Evolutionary conservation across 2,888 invertebrate genomes (phyloP).

Genomic region (Anaspis maculata): DNA sequence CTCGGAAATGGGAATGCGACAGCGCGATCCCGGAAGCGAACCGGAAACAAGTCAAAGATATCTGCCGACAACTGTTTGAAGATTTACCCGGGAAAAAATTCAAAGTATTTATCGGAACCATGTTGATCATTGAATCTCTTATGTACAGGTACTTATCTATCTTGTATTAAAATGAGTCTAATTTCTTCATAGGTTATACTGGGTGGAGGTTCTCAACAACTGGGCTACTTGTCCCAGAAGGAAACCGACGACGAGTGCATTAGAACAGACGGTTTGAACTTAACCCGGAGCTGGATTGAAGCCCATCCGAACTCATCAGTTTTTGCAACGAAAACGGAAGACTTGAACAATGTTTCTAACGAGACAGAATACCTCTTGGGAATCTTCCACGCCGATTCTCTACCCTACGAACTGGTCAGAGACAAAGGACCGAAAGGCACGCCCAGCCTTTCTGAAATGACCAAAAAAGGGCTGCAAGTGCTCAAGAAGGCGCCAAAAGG

Average conservation of each 20-base stretch:
- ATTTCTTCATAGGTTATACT: constrained; percentile 63
- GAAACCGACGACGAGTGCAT: constrained; percentile 45
- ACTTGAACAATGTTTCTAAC: constrained; percentile 51
- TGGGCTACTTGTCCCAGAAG: constrained; percentile 49
- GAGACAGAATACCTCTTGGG: constrained; percentile 66
- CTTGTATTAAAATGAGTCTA: too few species aligned
- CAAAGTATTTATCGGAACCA: too few species aligned
- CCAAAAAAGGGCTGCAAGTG: constrained; percentile 59
- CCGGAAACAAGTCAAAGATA: constrained; percentile 63
- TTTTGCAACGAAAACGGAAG: constrained; percentile 56
- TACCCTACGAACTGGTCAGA: constrained; percentile 62
- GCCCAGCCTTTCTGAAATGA: constrained; percentile 71
- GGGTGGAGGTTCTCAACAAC: constrained; percentile 69
- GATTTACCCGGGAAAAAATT: constrained; percentile 64
- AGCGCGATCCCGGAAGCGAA: constrained; percentile 48
- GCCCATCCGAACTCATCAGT: constrained; percentile 46
- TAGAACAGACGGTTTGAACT: constrained; percentile 62
- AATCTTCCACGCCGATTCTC: constrained; percentile 64
- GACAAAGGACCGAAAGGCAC: constrained; percentile 52
- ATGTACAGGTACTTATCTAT: too few species aligned
- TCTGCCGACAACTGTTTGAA: constrained; percentile 69
- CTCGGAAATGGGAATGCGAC: constrained; percentile 72
- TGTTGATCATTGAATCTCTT: too few species aligned
- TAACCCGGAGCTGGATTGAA: constrained; percentile 57
- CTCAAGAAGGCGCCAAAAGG: constrained; percentile 55